Evolutionary conservation across 2,888 invertebrate genomes (phyloP).

Genomic region (Cybosia mesomella): DNA sequence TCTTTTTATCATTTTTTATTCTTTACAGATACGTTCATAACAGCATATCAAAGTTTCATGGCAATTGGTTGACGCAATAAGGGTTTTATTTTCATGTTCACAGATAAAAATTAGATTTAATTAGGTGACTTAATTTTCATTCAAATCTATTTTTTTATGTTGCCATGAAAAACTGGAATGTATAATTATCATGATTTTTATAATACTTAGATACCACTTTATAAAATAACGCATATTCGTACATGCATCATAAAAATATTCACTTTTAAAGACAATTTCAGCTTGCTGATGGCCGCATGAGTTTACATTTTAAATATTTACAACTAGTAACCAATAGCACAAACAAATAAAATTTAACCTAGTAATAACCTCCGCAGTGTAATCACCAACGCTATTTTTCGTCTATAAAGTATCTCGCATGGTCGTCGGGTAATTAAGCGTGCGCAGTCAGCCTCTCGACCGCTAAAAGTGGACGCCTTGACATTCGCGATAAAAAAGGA

Average conservation of each 20-base stretch:
- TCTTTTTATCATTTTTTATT: too few species aligned
- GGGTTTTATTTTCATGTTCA: too few species aligned
- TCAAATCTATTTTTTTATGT: too few species aligned
- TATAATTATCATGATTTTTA: too few species aligned
- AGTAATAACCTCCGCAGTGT: background rate
- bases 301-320: background rate
- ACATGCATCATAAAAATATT: background rate
- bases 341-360: background rate
- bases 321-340: background rate
- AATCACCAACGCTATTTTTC: slow-evolving; percentile 24
- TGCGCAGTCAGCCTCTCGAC: background rate
- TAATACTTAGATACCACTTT: background rate
- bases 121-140: too few species aligned
- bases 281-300: background rate
- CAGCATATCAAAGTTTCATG: too few species aligned
- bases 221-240: background rate
- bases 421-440: background rate
- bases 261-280: background rate
- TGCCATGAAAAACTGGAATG: too few species aligned
- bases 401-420: background rate
- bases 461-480: background rate
- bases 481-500: background rate
- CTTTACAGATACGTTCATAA: too few species aligned
- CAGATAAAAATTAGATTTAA: too few species aligned
- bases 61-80: too few species aligned